Conservation (phyloP, 2,797 vertebrate species). For the Neomorphus geoffroyi region DNA sequence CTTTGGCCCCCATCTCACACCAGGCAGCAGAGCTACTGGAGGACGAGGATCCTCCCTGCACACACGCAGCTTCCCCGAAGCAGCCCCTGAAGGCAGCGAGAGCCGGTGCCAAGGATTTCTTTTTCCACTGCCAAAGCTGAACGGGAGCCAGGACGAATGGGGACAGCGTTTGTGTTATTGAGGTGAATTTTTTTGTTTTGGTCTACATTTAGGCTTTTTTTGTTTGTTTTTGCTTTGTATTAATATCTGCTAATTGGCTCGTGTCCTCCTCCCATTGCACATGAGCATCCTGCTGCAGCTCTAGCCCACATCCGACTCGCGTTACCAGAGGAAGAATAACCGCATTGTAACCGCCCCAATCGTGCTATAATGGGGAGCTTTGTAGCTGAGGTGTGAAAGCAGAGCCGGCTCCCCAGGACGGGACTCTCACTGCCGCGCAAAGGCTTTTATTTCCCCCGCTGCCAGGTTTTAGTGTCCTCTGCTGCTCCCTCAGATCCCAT, state of each 20-base stretch:
- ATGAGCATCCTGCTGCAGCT: not conserved
- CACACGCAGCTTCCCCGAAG: not conserved
- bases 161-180: not conserved
- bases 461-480: slow-evolving; percentile 12
- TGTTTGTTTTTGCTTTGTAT: not conserved
- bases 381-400: slow-evolving; percentile 43
- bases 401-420: not conserved
- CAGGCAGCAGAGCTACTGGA: not conserved
- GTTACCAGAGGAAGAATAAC: slow-evolving; percentile 14
- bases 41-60: not conserved
- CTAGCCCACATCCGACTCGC: not conserved
- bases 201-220: not conserved
- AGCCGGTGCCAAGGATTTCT: not conserved
- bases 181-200: not conserved
- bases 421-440: not conserved
- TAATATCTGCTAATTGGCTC: slow-evolving; percentile 7
- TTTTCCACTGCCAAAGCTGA: not conserved
- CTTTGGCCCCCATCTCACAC: not conserved
- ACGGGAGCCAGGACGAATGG: not conserved
- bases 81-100: not conserved
- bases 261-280: not conserved
- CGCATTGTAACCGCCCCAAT: not conserved
- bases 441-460: slow-evolving; percentile 22
- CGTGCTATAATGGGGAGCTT: not conserved
- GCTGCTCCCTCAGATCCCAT: not conserved